Evolutionary conservation across 2,113 vertebrate genomes (phyloP).

Genomic region (Sitta europaea): DNA sequence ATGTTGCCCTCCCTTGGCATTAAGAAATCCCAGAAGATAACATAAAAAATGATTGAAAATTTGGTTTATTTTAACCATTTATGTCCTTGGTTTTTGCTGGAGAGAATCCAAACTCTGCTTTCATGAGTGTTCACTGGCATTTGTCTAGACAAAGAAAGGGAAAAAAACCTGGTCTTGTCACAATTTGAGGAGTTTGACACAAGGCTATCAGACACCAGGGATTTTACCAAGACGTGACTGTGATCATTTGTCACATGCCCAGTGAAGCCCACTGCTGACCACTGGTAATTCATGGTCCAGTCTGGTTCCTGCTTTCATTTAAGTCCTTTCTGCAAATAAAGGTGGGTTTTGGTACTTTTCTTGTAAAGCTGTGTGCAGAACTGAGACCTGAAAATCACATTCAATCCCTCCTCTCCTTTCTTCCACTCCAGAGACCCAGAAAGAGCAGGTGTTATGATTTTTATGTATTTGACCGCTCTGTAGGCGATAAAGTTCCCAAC

Average conservation of each 20-base stretch:
- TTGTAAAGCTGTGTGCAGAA: not conserved
- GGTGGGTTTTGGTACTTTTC: not conserved
- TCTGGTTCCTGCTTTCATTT: not conserved
- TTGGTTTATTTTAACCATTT: not conserved
- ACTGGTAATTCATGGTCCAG: not conserved
- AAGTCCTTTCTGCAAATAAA: not conserved
- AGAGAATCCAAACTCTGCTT: not conserved
- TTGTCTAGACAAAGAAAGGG: not conserved
- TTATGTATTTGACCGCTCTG: not conserved
- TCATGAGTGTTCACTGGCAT: not conserved
- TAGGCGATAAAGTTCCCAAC: not conserved
- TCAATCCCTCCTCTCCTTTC: not conserved
- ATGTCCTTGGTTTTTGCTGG: not conserved
- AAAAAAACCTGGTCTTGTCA: not conserved
- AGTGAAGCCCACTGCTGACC: not conserved
- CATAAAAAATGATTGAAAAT: not conserved
- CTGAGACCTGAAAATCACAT: not conserved
- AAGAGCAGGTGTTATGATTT: not conserved
- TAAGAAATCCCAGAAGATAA: not conserved
- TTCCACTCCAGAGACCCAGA: not conserved
- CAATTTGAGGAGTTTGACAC: not conserved
- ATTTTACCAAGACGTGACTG: not conserved
- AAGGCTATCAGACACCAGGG: not conserved
- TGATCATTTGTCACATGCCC: not conserved
- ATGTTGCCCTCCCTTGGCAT: not conserved